Conservation (phyloP, 2,113 vertebrate species). For the Nesoenas mayeri region DNA sequence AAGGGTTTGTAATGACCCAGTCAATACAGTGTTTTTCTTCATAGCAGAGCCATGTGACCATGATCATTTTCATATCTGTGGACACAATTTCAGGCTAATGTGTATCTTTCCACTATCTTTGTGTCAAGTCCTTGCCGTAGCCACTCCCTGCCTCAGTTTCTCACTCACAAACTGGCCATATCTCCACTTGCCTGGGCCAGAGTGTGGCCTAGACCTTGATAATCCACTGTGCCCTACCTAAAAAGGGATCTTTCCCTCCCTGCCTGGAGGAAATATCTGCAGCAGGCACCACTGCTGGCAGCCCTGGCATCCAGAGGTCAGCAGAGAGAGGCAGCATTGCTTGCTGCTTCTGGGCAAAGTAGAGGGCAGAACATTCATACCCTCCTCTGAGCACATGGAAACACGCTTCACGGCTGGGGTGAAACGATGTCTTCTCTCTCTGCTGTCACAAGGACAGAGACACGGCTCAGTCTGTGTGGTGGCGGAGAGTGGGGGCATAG, state of each 20-base stretch:
- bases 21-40: background rate
- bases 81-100: background rate
- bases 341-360: background rate
- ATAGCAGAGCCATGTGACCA: background rate
- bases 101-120: background rate
- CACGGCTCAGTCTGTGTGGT: accelerated
- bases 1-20: background rate
- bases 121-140: background rate
- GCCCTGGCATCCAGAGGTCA: background rate
- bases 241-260: background rate
- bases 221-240: background rate
- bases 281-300: background rate
- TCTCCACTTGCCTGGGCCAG: background rate
- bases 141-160: background rate
- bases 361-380: background rate
- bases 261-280: background rate
- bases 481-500: background rate
- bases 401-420: accelerated
- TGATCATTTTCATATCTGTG: background rate
- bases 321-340: background rate
- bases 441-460: background rate
- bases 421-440: background rate
- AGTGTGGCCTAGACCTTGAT: background rate
- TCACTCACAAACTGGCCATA: background rate
- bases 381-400: background rate